These are phyloP conservation scores for Hyles lineata DNA, from an alignment of 2,888 invertebrate species.

Conservation along the genomic window DNA sequence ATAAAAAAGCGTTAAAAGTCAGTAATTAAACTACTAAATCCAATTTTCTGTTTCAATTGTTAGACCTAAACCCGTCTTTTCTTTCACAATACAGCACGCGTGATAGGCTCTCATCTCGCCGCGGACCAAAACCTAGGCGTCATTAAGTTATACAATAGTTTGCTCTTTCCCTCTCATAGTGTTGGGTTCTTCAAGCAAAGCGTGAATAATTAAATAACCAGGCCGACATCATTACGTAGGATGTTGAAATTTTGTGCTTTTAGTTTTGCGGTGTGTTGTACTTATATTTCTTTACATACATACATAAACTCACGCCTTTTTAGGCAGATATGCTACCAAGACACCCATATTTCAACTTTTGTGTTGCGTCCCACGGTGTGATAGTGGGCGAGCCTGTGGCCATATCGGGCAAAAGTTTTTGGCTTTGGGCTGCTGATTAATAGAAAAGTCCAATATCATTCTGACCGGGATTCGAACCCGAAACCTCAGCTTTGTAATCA, in stretches of 20 bases:
- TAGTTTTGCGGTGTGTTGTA: background rate
- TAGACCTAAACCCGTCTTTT: background rate
- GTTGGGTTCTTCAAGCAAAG: constrained; percentile 1
- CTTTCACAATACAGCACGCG: constrained; percentile 1
- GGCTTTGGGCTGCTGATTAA: no score
- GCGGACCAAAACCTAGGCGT: constrained; percentile 3
- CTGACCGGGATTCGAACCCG: no score
- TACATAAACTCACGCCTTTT: no score
- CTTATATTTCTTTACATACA: background rate
- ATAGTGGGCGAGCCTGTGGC: no score
- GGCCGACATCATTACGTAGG: constrained; percentile 3
- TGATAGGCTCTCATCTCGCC: background rate
- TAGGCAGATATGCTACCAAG: no score
- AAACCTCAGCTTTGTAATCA: no score
- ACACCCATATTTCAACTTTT: no score
- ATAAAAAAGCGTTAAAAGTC: background rate
- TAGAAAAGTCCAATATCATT: no score
- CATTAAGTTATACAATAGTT: constrained; percentile 6
- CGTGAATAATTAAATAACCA: constrained; percentile 6
- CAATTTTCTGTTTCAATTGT: constrained; percentile 1
- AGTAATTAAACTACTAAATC: background rate
- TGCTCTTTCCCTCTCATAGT: background rate
- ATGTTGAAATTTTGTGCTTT: background rate
- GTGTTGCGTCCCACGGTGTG: no score
- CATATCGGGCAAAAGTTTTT: no score